These are phyloP conservation scores for Pipistrellus pipistrellus DNA, from an alignment of 2,797 vertebrate species.

Conservation along the genomic window DNA sequence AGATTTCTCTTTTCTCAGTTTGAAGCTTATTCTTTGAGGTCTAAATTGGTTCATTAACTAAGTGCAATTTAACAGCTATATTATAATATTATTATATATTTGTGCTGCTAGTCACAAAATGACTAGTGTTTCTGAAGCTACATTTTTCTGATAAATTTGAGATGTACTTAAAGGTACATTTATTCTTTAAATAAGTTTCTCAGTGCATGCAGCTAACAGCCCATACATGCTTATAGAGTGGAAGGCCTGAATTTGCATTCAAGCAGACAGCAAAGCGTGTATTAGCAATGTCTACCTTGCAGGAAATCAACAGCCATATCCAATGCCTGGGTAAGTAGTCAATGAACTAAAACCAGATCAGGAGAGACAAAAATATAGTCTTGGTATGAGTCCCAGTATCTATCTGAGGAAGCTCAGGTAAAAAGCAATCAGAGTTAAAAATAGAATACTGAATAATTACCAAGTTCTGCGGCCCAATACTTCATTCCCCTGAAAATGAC, in stretches of 20 bases:
- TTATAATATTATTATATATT: slow-evolving; percentile 56
- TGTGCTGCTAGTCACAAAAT: slow-evolving; percentile 58
- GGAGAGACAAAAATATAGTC: not conserved
- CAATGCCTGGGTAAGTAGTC: not conserved
- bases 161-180: not conserved
- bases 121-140: slow-evolving; percentile 58
- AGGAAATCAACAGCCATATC: not conserved
- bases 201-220: not conserved
- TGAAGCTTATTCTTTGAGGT: slow-evolving; percentile 63
- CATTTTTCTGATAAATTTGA: slow-evolving; percentile 63
- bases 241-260: rapidly evolving
- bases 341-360: not conserved
- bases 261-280: not conserved
- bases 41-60: slow-evolving; percentile 75
- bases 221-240: not conserved
- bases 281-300: not conserved
- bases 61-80: slow-evolving; percentile 54
- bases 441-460: not conserved
- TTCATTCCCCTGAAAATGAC: not conserved
- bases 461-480: not conserved
- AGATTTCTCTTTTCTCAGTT: slow-evolving; percentile 62
- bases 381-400: not conserved
- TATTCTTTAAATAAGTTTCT: slow-evolving; percentile 21
- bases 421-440: slow-evolving; percentile 31
- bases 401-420: not conserved